Evolutionary conservation across 2,113 vertebrate species (phyloP).

Genomic region (Potamarius usumacintae): DNA sequence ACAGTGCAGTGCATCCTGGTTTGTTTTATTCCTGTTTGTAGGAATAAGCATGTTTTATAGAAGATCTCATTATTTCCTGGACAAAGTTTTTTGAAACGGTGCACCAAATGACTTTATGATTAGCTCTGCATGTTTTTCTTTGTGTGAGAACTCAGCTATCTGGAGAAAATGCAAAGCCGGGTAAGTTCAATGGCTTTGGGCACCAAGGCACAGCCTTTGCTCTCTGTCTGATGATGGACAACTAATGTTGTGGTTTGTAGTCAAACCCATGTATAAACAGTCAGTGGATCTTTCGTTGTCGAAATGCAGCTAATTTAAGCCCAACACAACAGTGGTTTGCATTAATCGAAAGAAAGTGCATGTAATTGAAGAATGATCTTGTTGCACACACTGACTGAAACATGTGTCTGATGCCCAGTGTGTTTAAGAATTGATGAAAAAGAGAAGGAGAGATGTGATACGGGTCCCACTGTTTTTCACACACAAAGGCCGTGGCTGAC

Average conservation of each 20-base stretch:
- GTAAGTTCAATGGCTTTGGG: constrained; percentile 15
- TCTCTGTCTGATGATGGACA: constrained; percentile 40
- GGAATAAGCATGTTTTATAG: background rate
- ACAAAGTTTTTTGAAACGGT: background rate
- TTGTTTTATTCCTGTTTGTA: background rate
- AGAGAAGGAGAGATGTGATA: constrained; percentile 31
- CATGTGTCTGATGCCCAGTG: background rate
- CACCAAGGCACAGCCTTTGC: constrained; percentile 3
- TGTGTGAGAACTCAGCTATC: background rate
- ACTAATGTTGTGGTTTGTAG: constrained; percentile 44
- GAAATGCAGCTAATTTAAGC: background rate
- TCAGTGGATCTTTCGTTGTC: background rate
- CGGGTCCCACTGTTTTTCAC: constrained; percentile 34
- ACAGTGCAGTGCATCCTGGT: background rate
- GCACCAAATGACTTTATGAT: background rate
- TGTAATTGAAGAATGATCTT: background rate
- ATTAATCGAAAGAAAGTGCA: constrained; percentile 10
- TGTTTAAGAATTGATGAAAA: constrained; percentile 14
- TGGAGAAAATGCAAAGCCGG: background rate
- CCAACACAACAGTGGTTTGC: background rate
- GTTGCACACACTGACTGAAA: background rate
- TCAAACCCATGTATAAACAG: constrained; percentile 15
- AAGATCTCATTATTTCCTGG: background rate
- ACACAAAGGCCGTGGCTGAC: constrained; percentile 49
- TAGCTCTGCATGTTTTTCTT: background rate